phyloP scores from a whole-genome alignment of 2,113 vertebrate genomes.

The Pycnonotus jocosus region DNA sequence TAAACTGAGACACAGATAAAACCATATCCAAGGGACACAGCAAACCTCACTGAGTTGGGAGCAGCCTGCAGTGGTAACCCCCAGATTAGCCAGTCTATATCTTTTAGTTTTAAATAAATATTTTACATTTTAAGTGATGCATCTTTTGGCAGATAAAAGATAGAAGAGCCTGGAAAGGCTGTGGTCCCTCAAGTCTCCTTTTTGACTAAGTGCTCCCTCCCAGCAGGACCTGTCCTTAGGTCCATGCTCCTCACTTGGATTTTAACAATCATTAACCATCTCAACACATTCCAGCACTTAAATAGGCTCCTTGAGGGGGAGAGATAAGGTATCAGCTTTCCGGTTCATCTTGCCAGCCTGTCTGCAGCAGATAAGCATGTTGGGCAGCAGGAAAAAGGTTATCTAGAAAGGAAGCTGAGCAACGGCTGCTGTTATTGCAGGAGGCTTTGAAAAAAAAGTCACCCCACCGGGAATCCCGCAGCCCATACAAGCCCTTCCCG shows the following conservation, averaged over 20 bases:
- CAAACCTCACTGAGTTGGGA: background rate
- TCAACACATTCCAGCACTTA: constrained; percentile 49
- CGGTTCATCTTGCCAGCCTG: constrained; percentile 51
- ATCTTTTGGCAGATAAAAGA: background rate
- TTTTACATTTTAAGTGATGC: background rate
- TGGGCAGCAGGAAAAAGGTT: constrained; percentile 55
- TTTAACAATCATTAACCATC: constrained; percentile 46
- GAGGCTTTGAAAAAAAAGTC: constrained; percentile 38
- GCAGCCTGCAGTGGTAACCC: background rate
- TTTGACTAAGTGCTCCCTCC: background rate
- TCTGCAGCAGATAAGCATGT: constrained; percentile 37
- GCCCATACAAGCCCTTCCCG: background rate
- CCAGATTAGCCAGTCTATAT: background rate
- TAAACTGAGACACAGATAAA: background rate
- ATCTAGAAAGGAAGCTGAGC: constrained; percentile 56
- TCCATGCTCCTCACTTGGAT: background rate
- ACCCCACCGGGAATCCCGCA: constrained; percentile 19
- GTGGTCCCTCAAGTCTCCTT: background rate
- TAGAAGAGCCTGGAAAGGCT: background rate
- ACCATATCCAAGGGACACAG: background rate
- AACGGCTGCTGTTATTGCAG: constrained; percentile 36
- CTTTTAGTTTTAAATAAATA: background rate
- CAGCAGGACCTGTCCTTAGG: background rate
- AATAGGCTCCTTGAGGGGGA: background rate
- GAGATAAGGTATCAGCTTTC: constrained; percentile 60